Base-by-base conservation (phyloP, 2,113 vertebrate species). In the Meles meles region DNA sequence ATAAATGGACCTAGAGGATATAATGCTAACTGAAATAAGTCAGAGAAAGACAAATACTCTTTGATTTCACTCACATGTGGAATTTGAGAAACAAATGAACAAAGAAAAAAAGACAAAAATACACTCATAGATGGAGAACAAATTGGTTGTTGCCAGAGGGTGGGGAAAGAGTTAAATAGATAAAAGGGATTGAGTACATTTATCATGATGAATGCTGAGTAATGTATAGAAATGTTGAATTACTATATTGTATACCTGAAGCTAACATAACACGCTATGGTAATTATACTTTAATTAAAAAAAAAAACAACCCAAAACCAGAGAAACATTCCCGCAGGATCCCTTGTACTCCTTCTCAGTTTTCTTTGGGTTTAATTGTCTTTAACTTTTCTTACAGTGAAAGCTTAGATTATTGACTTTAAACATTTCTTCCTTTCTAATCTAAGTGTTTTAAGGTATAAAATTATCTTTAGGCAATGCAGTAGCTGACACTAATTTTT, bases 331-430 rank as follows among this genome's bases (percentile, higher is more conserved):
- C 20, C 27, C 7, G 39, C 13, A 81, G 29, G 3, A 31, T 86
- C 6, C 27, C 18, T 92, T 77, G 9, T 63, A 76, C 13, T 86
- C 31, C 49, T 92, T 80, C 31, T 77, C 31, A 90, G 9, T 97
- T 95, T 94, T 27, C 29, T 85, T 74, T 90, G 65, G 13, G 15
- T 86, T 90, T 94, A 69, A 76, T 87, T 88, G 13, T 81, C 55
- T 23, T 57, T 25, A 93, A 88, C 10, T 81, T 93, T 37, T 61
- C 57, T 87, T 92, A 79, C 93, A 87, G 42, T 69, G 49, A 86
- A 94, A 84, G 27, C 61, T 65, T 91, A 81, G 55, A 79, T 92
- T 72, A 65, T 74, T 85, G 42, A 93, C 80, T 88, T 97, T 88
- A 71, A 42, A 63, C 34, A 31, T 72, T 44, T 88, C 14, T 87